phyloP scores from a whole-genome alignment of 2,797 vertebrate genomes.

The Kryptopterus vitreolus region DNA sequence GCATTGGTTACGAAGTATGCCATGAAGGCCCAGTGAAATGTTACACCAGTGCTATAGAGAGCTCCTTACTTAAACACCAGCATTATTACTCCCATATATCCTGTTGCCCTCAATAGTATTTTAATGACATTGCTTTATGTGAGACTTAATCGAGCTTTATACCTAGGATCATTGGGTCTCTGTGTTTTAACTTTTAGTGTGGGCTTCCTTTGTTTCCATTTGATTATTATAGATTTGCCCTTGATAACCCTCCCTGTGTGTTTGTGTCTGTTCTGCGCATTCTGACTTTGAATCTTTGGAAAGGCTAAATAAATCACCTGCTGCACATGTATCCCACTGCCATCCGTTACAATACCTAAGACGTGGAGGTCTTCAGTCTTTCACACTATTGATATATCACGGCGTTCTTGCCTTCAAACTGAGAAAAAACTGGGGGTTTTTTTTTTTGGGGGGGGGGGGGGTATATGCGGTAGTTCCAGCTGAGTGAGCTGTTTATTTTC shows the following conservation, averaged over 20 bases:
- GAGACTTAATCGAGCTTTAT: conserved; percentile 28
- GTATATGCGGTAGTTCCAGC: conserved; percentile 44
- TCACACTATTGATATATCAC: conserved; percentile 34
- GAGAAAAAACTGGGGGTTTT: conserved; percentile 40
- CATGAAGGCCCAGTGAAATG: not conserved
- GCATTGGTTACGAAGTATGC: not conserved
- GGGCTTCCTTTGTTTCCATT: conserved; percentile 9
- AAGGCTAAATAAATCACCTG: conserved; percentile 16
- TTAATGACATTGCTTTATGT: conserved; percentile 28
- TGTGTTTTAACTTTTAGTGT: conserved; percentile 13
- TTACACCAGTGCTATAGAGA: not conserved
- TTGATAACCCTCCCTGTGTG: conserved; percentile 8
- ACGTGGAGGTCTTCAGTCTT: conserved; percentile 9
- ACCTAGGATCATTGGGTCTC: conserved; percentile 16
- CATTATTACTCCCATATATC: conserved; percentile 40
- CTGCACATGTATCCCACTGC: conserved; percentile 8
- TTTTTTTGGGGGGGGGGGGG: too few species aligned
- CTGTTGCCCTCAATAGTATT: conserved; percentile 11
- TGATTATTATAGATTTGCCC: conserved; percentile 24
- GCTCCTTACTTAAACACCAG: conserved; percentile 8
- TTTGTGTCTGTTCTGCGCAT: conserved; percentile 9
- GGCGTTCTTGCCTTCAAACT: conserved; percentile 40
- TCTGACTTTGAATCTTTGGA: not conserved
- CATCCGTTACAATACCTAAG: conserved; percentile 5
- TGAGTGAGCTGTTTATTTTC: conserved; percentile 52